Evolutionary conservation across 2,113 vertebrate species (phyloP).

Genomic region (Desmodus rotundus): DNA sequence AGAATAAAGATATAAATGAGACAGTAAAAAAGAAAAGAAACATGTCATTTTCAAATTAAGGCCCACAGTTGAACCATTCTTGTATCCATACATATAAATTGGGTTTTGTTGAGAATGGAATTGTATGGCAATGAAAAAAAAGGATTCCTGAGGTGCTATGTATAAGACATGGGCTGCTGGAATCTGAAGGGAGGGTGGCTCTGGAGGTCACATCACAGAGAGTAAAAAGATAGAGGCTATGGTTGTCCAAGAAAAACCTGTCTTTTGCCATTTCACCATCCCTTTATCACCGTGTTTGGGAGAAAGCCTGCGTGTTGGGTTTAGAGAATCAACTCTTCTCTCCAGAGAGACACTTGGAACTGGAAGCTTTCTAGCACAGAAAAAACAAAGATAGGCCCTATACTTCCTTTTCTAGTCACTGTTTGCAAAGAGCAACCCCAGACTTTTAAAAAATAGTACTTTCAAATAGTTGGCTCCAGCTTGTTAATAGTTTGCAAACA

Average conservation of each 20-base stretch:
- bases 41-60: background rate
- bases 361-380: background rate
- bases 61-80: background rate
- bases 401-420: background rate
- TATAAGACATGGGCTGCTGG: background rate
- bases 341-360: background rate
- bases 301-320: background rate
- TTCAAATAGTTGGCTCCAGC: background rate
- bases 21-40: background rate
- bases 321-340: background rate
- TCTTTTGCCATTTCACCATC: background rate
- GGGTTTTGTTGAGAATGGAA: background rate
- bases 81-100: no score
- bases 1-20: background rate
- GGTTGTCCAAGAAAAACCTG: background rate
- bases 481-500: constrained; percentile 24
- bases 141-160: background rate
- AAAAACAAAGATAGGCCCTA: fast-evolving
- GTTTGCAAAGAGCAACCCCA: background rate
- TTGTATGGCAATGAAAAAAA: background rate
- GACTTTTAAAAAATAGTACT: background rate
- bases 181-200: background rate
- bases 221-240: fast-evolving
- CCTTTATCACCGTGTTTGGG: background rate
- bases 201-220: background rate